Evolutionary conservation across 2,797 vertebrate genomes (phyloP).

Genomic region (Spondyliosoma cantharus): DNA sequence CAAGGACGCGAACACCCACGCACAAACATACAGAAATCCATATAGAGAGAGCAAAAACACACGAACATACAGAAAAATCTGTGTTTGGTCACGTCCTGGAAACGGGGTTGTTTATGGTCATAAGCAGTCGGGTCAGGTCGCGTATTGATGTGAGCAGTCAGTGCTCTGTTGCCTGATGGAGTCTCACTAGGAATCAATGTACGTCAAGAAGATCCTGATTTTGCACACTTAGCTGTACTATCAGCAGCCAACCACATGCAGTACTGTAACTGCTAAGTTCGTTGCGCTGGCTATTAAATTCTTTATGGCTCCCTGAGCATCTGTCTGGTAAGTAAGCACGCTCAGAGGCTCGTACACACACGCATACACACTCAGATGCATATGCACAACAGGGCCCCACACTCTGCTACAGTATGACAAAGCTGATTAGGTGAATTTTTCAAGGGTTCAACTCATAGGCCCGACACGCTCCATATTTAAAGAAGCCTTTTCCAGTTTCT

Average conservation of each 20-base stretch:
- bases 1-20: constrained; percentile 24
- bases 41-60: constrained; percentile 1
- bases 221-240: constrained; percentile 43
- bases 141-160: constrained; percentile 28
- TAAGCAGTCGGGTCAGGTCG: constrained; percentile 30
- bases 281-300: constrained; percentile 46
- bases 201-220: constrained; percentile 60
- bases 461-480: constrained; percentile 15
- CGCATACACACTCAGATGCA: constrained; percentile 2
- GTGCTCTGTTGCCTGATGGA: constrained; percentile 29
- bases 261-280: constrained; percentile 30
- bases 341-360: constrained; percentile 13
- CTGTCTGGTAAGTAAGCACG: constrained; percentile 51
- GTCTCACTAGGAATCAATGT: constrained; percentile 58
- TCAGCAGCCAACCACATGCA: constrained; percentile 32
- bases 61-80: neutral
- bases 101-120: constrained; percentile 3
- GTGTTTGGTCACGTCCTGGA: neutral
- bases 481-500: constrained; percentile 33
- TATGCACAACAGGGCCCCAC: constrained; percentile 4
- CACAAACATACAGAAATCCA: constrained; percentile 6
- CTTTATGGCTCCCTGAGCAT: constrained; percentile 64
- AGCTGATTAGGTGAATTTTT: constrained; percentile 43
- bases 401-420: constrained; percentile 28
- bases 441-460: constrained; percentile 16